phyloP scores from a whole-genome alignment of 37 sponge, comb jelly and placozoan genomes.

The Oopsacas minuta region DNA sequence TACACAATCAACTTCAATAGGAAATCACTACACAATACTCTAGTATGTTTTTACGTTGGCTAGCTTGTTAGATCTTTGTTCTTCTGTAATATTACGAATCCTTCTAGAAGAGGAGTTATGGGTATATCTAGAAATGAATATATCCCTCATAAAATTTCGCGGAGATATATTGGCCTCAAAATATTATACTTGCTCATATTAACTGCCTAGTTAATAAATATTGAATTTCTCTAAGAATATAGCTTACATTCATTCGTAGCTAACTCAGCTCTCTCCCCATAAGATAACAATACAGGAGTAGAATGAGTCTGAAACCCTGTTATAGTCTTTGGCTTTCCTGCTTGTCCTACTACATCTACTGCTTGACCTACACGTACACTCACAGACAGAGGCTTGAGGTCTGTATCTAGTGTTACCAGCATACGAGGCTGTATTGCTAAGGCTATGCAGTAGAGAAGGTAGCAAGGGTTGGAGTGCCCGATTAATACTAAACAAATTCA shows the following conservation, averaged over 20 bases:
- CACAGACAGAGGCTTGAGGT: constrained; percentile 63
- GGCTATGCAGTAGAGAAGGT: constrained; percentile 75
- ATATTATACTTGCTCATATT: too few relatives aligned
- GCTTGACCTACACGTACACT: constrained; percentile 96
- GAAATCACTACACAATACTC: too few relatives aligned
- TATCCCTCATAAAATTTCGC: too few relatives aligned
- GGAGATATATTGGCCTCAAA: too few relatives aligned
- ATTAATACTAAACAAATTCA: constrained; percentile 17
- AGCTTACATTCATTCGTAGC: constrained; percentile 79
- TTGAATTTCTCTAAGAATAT: too few relatives aligned
- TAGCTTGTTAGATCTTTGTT: constrained; percentile 47
- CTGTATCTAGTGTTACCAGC: constrained; percentile 78
- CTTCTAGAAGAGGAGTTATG: constrained; percentile 71
- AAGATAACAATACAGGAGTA: constrained; percentile 80
- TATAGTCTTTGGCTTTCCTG: constrained; percentile 83
- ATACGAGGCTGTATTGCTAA: constrained; percentile 97
- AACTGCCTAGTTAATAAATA: too few relatives aligned
- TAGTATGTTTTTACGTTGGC: too few relatives aligned
- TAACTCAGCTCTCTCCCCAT: constrained; percentile 89
- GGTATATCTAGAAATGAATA: constrained; percentile 39
- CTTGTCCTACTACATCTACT: constrained; percentile 87
- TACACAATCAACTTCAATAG: neutral
- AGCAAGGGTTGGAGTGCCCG: constrained; percentile 43
- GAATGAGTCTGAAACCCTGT: constrained; percentile 94
- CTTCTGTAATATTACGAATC: constrained; percentile 85